A percentile compares a stretch with the other conserved stretches of the same genome.
Evolutionary conservation across 2,113 vertebrate species (phyloP).

Genomic region (Illadopsis cleaveri): DNA sequence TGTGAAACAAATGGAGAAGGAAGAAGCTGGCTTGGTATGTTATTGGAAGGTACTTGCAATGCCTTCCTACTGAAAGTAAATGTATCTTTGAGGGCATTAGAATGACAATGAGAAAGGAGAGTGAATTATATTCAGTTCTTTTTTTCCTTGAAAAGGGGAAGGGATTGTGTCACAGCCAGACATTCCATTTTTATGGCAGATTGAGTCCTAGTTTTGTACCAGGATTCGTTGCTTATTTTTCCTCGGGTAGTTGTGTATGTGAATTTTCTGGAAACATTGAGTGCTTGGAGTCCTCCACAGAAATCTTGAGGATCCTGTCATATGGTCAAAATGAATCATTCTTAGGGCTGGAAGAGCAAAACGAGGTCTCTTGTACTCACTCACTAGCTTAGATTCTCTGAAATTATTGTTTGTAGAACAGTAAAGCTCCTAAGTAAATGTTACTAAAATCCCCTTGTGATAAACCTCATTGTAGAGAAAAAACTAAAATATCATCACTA

Average conservation of each 20-base stretch:
- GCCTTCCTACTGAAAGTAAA: not conserved
- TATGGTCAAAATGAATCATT: not conserved
- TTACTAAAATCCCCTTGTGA: not conserved
- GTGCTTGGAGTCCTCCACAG: not conserved
- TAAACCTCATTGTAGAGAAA: not conserved
- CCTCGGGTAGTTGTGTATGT: not conserved
- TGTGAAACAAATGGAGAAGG: slow-evolving; percentile 53
- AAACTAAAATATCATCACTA: not conserved
- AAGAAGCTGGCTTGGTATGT: slow-evolving; percentile 29
- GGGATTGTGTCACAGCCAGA: not conserved
- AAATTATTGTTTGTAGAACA: not conserved
- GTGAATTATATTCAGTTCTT: not conserved
- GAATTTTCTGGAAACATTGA: not conserved
- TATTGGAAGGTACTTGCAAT: slow-evolving; percentile 50
- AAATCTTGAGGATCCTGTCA: not conserved
- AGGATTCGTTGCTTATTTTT: not conserved
- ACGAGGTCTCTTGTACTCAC: not conserved
- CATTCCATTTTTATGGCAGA: not conserved
- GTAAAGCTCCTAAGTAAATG: not conserved
- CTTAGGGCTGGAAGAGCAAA: not conserved
- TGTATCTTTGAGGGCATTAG: not conserved
- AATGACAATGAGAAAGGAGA: not conserved
- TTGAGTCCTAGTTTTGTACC: not conserved
- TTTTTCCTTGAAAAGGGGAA: not conserved
- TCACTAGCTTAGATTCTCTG: not conserved